These are phyloP conservation scores for Mirza zaza DNA, from an alignment of 2,113 vertebrate species.

Conservation along the genomic window DNA sequence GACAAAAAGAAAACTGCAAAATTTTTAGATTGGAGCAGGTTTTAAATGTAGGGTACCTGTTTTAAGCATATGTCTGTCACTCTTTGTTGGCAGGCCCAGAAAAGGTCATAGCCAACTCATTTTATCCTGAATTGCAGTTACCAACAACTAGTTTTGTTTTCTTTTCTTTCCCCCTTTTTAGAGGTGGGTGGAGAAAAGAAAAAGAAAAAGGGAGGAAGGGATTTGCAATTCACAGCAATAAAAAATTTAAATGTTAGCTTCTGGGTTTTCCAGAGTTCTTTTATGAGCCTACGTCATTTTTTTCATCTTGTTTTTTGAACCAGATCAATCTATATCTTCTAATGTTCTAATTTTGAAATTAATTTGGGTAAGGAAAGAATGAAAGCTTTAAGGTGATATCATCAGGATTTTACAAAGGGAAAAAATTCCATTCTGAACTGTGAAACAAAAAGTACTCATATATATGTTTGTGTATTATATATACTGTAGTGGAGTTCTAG, in stretches of 20 bases:
- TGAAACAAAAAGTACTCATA: not conserved
- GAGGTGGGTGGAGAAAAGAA: not conserved
- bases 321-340: not conserved
- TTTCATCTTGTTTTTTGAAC: constrained; percentile 23
- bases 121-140: not conserved
- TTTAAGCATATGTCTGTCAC: not conserved
- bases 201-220: not conserved
- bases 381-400: not conserved
- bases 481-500: not conserved
- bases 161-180: constrained; percentile 15
- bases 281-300: not conserved
- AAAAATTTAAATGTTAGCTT: not conserved
- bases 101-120: not conserved
- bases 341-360: constrained; percentile 29
- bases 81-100: not conserved
- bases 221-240: constrained; percentile 3
- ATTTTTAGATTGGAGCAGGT: not conserved
- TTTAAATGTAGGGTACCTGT: not conserved
- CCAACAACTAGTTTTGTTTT: not conserved
- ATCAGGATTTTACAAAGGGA: constrained; percentile 42
- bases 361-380: constrained; percentile 18
- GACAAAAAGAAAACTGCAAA: constrained; percentile 5
- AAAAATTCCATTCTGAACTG: not conserved
- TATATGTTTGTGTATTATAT: not conserved
- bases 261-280: constrained; percentile 14